Percentiles rank a stretch among this genome's conserved stretches.
phyloP scores from a whole-genome alignment of 1,140 invertebrate species.

The Medauroidea extradentata region DNA sequence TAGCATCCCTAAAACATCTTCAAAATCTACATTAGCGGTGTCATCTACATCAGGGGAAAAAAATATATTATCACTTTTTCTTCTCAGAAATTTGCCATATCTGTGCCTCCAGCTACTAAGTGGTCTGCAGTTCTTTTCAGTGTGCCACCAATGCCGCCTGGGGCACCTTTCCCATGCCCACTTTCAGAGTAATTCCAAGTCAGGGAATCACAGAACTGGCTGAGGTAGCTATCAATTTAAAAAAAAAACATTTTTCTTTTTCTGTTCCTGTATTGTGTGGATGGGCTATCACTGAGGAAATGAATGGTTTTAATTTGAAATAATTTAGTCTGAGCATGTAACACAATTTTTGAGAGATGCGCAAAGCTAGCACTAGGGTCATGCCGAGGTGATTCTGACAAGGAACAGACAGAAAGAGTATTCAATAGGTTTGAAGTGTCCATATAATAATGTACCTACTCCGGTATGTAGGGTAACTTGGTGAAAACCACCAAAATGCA shows the following conservation, averaged over 20 bases:
- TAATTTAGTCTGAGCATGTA: neutral
- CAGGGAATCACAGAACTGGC: neutral
- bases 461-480: slow-evolving; percentile 5
- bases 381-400: too few species aligned
- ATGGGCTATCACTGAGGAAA: neutral
- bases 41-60: too few species aligned
- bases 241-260: neutral
- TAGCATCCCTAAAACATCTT: too few species aligned
- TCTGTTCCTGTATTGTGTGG: slow-evolving; percentile 5
- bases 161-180: slow-evolving; percentile 35
- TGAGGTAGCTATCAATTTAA: neutral
- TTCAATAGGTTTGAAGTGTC: too few species aligned
- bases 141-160: slow-evolving; percentile 38
- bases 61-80: too few species aligned
- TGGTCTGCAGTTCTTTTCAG: slow-evolving; percentile 40
- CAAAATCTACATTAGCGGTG: too few species aligned
- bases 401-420: too few species aligned
- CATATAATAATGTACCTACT: neutral
- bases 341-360: too few species aligned
- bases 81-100: slow-evolving; percentile 10
- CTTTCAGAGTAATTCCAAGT: slow-evolving; percentile 36
- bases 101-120: slow-evolving; percentile 21
- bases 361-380: too few species aligned
- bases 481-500: slow-evolving; percentile 8
- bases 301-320: neutral